Percentiles rank a stretch among this genome's conserved stretches.
These are phyloP conservation scores for Brenthis ino DNA, from an alignment of 2,888 invertebrate genomes.

Conservation along the genomic window DNA sequence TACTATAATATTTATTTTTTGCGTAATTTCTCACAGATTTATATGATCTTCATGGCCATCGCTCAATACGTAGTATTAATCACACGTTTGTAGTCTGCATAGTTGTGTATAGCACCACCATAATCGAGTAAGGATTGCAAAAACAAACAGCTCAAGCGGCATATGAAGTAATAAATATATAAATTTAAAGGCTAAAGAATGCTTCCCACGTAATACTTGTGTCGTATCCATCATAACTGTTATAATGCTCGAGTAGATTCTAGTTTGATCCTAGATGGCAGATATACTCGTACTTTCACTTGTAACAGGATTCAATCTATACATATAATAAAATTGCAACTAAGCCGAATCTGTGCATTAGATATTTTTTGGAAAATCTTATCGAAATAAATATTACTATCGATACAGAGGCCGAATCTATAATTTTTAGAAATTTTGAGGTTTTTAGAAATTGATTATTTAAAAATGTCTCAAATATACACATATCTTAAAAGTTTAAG, in stretches of 20 bases:
- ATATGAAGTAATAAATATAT: constrained; percentile 21
- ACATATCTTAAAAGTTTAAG: too few species aligned
- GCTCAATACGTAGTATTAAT: constrained; percentile 1
- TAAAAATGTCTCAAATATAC: too few species aligned
- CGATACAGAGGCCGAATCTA: too few species aligned
- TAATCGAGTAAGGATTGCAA: not conserved
- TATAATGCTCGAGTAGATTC: constrained; percentile 1
- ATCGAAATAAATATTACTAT: too few species aligned
- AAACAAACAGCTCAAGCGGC: constrained; percentile 2
- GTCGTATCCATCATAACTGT: constrained; percentile 21
- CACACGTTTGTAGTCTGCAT: constrained; percentile 7
- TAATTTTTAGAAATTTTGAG: too few species aligned
- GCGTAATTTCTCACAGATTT: constrained; percentile 11
- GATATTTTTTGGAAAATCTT: too few species aligned
- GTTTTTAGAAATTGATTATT: too few species aligned
- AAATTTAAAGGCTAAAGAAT: constrained; percentile 3
- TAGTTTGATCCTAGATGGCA: constrained; percentile 17
- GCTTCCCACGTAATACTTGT: constrained; percentile 17
- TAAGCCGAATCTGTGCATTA: too few species aligned
- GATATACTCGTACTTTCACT: constrained; percentile 2
- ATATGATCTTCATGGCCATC: not conserved
- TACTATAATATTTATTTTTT: constrained; percentile 9
- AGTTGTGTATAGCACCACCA: not conserved
- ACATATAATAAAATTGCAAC: too few species aligned
- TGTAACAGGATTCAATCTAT: not conserved